phyloP scores from a whole-genome alignment of 2,113 vertebrate species.

The Hyperoodon ampullatus region DNA sequence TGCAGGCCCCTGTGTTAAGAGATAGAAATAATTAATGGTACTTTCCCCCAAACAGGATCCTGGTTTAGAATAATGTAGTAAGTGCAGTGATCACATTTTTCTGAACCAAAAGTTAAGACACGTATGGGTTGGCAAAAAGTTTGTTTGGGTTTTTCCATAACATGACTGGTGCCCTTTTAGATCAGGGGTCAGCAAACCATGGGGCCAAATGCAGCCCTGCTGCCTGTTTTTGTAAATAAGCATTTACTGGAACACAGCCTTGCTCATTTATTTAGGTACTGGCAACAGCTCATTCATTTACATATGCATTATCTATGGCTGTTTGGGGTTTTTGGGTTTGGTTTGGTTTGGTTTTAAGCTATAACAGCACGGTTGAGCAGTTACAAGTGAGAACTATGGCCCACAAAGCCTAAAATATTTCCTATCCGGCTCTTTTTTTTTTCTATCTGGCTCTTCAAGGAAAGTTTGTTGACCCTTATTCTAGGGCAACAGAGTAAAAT shows the following conservation, averaged over 20 bases:
- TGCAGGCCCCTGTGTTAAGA: neutral
- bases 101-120: neutral
- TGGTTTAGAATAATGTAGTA: neutral
- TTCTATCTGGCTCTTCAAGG: neutral
- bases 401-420: neutral
- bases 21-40: neutral
- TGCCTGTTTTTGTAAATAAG: neutral
- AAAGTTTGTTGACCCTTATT: neutral
- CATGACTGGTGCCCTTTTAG: neutral
- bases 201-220: neutral
- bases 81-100: neutral
- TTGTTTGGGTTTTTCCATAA: neutral
- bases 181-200: neutral
- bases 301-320: neutral
- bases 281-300: neutral
- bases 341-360: neutral
- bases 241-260: neutral
- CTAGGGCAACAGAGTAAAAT: neutral
- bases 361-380: neutral
- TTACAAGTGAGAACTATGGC: neutral
- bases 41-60: neutral
- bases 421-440: neutral
- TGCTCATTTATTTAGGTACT: neutral
- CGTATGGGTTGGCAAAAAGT: too few species aligned
- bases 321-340: neutral